A percentile compares a stretch with the other conserved stretches of the same genome.
These are phyloP conservation scores for Heliothis virescens DNA, from an alignment of 1,140 invertebrate genomes.

Conservation along the genomic window DNA sequence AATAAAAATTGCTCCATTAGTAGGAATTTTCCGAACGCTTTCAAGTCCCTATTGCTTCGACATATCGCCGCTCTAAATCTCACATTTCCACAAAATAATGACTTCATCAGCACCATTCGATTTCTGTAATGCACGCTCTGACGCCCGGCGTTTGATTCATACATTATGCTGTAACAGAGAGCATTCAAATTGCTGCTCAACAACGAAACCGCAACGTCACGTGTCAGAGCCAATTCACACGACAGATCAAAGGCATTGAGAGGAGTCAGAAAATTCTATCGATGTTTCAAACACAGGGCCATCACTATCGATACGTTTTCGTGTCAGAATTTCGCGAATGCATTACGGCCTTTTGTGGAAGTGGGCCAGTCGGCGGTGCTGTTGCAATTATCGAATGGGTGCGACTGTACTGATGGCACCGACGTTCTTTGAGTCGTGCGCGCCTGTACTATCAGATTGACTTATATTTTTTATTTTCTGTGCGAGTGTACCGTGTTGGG, in stretches of 20 bases:
- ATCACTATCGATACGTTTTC: conserved; percentile 45
- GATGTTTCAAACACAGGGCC: conserved; percentile 40
- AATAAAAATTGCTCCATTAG: conserved; percentile 41
- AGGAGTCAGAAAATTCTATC: conserved; percentile 41
- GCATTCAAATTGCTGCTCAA: conserved; percentile 35
- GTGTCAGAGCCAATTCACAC: conserved; percentile 37
- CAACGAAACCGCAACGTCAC: conserved; percentile 29
- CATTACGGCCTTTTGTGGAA: conserved; percentile 61
- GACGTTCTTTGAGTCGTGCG: conserved; percentile 47
- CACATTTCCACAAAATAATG: conserved; percentile 43
- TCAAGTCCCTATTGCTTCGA: conserved; percentile 22
- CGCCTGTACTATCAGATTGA: conserved; percentile 46
- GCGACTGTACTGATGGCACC: conserved; percentile 28
- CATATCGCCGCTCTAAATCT: conserved; percentile 40
- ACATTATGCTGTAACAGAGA: conserved; percentile 32
- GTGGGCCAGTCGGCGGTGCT: conserved; percentile 52
- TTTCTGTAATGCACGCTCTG: conserved; percentile 23
- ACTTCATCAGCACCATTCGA: conserved; percentile 45
- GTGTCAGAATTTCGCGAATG: conserved; percentile 57
- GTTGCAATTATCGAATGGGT: conserved; percentile 59
- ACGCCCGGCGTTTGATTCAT: conserved; percentile 7
- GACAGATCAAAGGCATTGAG: conserved; percentile 37
- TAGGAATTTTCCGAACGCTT: conserved; percentile 39
- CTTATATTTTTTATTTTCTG: conserved; percentile 49
- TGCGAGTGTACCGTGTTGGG: conserved; percentile 42